Evolutionary conservation across 2,888 invertebrate species (phyloP).

Genomic region (Atrina japonica): DNA sequence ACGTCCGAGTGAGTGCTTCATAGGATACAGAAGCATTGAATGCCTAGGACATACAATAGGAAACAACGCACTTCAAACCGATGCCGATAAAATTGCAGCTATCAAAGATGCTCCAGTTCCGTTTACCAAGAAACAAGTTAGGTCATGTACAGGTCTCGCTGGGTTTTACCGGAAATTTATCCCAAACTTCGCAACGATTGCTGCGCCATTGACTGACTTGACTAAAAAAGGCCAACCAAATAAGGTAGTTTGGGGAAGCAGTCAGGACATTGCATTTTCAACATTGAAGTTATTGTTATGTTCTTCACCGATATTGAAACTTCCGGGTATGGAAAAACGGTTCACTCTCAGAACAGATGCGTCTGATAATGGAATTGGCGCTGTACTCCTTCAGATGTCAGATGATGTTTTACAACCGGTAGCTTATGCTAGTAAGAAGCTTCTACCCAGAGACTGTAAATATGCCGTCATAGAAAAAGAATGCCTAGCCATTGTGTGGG

Average conservation of each 20-base stretch:
- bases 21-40: slow-evolving; percentile 25
- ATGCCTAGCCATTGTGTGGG: no score
- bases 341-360: no score
- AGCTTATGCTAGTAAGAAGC: no score
- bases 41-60: slow-evolving; percentile 40
- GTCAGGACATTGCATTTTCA: slow-evolving; percentile 15
- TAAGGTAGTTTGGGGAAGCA: slow-evolving; percentile 36
- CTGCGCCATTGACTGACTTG: slow-evolving; percentile 46
- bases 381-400: no score
- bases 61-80: slow-evolving; percentile 6
- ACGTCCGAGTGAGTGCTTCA: slow-evolving; percentile 15
- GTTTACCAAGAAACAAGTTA: slow-evolving; percentile 39
- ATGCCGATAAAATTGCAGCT: slow-evolving; percentile 17
- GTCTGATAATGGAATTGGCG: no score
- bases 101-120: slow-evolving; percentile 29
- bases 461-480: no score
- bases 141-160: slow-evolving; percentile 38
- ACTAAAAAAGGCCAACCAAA: slow-evolving; percentile 44
- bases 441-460: no score
- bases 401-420: no score
- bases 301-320: not conserved
- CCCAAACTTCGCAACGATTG: slow-evolving; percentile 43
- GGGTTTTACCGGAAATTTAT: slow-evolving; percentile 41
- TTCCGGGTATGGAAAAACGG: no score
- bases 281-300: slow-evolving; percentile 1